Evolutionary conservation across 2,797 vertebrate species (phyloP), one percentile per base, ranked within the genome.

Genomic region (Buceros bicornis): DNA sequence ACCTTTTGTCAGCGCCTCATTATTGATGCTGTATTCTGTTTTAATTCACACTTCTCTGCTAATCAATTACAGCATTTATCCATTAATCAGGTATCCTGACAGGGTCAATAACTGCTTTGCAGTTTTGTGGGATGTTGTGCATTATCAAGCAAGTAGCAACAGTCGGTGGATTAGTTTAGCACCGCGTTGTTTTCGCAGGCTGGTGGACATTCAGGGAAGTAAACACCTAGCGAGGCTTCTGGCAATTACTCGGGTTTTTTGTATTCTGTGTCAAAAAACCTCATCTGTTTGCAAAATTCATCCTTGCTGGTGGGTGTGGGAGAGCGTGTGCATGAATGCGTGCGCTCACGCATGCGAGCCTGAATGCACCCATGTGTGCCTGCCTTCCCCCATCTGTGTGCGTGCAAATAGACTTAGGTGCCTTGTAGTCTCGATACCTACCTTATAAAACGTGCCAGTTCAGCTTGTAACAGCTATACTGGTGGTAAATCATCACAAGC

Each of bases 41-140:
- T 99, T 99, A 99, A 99, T 99, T 99, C 98, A 98, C 98, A 99
- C 98, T 98, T 98, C 98, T 98, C 98, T 97, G 97, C 99, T 99
- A 99, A 99, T 99, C 99, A 99, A 98, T 99, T 99, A 99, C 98
- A 98, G 98, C 98, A 98, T 99, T 98, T 99, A 99, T 99, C 99
- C 98, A 99, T 99, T 99, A 99, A 99, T 99, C 99, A 99, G 99
- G 98, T 98, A 89, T 98, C 98, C 98, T 98, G 99, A 99, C 98
- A 98, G 98, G 98, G 98, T 98, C 98, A 99, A 98, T 99, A 99
- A 99, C 98, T 98, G 98, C 98, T 97, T 98, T 97, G 98, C 98
- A 97, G 98, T 98, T 98, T 98, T 97, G 98, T 98, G 97, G 97
- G 97, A 98, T 98, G 97, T 95, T 98, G 95, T 94, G 65, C 54